A percentile compares a stretch with the other conserved stretches of the same genome.
phyloP scores from a whole-genome alignment of 2,888 invertebrate genomes.

The Rotaria sp. region DNA sequence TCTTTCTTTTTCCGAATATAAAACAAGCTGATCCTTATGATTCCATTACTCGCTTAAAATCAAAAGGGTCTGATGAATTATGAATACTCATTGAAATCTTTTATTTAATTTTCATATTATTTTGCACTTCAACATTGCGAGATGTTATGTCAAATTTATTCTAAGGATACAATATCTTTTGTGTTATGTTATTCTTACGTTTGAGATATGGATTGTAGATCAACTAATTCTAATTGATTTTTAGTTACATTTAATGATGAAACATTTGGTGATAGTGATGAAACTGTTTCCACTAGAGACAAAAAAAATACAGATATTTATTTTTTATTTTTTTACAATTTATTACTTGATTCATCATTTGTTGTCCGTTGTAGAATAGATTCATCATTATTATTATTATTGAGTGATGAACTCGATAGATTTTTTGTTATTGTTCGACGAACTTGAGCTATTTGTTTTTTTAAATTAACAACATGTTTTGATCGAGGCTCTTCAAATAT shows the following conservation, averaged over 20 bases:
- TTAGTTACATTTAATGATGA: slow-evolving; percentile 15
- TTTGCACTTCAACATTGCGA: too few species aligned
- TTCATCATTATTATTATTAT: background rate
- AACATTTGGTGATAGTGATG: slow-evolving; percentile 8
- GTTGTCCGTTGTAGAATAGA: background rate
- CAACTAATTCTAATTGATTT: background rate
- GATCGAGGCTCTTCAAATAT: background rate
- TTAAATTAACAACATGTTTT: slow-evolving; percentile 17
- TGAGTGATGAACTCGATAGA: background rate
- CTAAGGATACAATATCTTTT: too few species aligned
- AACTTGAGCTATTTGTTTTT: slow-evolving; percentile 10
- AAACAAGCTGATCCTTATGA: too few species aligned
- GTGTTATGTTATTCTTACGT: background rate
- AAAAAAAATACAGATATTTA: background rate
- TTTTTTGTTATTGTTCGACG: slow-evolving; percentile 23
- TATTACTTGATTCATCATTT: background rate
- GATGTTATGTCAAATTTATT: too few species aligned
- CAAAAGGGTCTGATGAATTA: too few species aligned
- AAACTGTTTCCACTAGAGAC: background rate
- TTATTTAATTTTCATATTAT: too few species aligned
- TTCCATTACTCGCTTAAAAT: too few species aligned
- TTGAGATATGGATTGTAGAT: background rate
- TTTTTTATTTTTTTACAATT: too few species aligned
- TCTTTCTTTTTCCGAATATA: too few species aligned
- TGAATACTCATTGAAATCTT: too few species aligned